Base-by-base conservation (phyloP, 2,888 invertebrate species). In the Agrilus biguttatus region DNA sequence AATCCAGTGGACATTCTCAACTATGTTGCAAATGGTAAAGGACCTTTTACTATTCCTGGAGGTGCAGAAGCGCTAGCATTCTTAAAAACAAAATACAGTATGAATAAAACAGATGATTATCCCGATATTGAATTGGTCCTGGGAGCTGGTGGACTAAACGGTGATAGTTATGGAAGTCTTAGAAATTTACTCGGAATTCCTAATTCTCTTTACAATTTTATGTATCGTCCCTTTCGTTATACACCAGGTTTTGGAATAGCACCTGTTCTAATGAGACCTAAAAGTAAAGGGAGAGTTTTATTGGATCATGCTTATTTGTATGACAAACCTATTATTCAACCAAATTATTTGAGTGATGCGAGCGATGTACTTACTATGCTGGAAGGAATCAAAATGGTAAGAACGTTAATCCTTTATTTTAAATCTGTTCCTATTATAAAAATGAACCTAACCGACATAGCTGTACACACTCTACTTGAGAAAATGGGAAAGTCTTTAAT, bases 111-210 rank as follows among this genome's bases (percentile, higher is more conserved):
- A 1, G 69, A 71, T 42, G 72, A 76, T 47, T 75, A 78, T 53
- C 83, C 89, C 0, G 86, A 89, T 54, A 75, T 89, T 46, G 87
- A 90, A 60, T 66, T 89, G 12, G 83, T 89, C 8, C 70, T 88
- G 63, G 83, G 84, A 0, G 77, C 82, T 12, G 83, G 87, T 0
- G 80, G 81, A 0, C 63, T 88, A 8, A 81, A 80, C 41, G 80
- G 85, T 0, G 88, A 88, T 56, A 65, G 74, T 10, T 71, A 81
- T 41, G 82, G 84, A 12, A 73, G 77, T 35, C 62, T 83, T 49
- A 67, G 81, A 36, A 68, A 73, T 44, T 61, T 83, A 14, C 63
- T 82, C 14, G 83, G 82, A 60, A 68, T 85, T 21, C 71, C 75
- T 1, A 72, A 77, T 44, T 62, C 71, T n/a, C 74, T 77, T 65